phyloP scores from a whole-genome alignment of 2,797 vertebrate species.

The Fringilla coelebs region DNA sequence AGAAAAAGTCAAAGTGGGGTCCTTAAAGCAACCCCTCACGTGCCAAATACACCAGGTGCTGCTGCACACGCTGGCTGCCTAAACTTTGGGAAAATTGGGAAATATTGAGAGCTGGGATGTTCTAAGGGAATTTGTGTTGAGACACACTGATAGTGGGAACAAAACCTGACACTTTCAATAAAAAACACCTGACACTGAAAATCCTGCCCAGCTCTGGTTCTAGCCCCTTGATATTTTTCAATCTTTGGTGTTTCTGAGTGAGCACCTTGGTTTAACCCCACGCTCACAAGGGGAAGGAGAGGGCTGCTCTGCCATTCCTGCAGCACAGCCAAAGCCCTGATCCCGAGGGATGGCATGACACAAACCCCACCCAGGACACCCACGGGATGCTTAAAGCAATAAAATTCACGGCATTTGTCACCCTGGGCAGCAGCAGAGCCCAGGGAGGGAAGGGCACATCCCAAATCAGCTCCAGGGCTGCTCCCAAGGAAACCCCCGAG shows the following conservation, averaged over 20 bases:
- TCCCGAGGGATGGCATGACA: accelerated
- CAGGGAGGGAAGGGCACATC: neutral
- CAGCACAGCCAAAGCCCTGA: accelerated
- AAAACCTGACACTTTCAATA: neutral
- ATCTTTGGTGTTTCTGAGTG: neutral
- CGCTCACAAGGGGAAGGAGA: accelerated
- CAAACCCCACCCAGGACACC: neutral
- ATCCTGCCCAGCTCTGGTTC: neutral
- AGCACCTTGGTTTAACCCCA: neutral
- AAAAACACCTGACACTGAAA: accelerated
- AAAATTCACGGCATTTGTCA: neutral
- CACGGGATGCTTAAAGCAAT: neutral
- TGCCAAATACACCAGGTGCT: neutral
- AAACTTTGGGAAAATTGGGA: neutral
- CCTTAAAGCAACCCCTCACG: slow-evolving; percentile 40
- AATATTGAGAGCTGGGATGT: accelerated
- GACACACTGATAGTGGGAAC: accelerated
- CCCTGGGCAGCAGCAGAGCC: neutral
- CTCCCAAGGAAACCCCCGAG: accelerated
- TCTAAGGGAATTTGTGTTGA: neutral
- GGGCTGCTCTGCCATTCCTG: neutral
- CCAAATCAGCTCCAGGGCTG: neutral
- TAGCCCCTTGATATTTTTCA: accelerated
- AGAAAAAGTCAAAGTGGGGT: slow-evolving; percentile 73
- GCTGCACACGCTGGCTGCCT: neutral